Conservation (phyloP, 1,140 invertebrate genomes). For the Oreohelix idahoensis region DNA sequence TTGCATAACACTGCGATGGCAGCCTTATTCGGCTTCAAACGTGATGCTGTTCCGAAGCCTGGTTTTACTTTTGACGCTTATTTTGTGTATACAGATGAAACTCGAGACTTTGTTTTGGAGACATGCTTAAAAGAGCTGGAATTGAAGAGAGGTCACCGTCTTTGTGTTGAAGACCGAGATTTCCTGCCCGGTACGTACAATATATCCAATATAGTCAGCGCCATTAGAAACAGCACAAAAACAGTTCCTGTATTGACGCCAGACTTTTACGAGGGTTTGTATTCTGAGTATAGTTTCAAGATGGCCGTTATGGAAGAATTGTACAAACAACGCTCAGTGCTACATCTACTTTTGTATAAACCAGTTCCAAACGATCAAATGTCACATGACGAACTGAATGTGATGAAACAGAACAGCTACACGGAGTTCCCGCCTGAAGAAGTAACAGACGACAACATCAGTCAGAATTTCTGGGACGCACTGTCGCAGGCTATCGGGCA, state of each 20-base stretch:
- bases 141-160: constrained; percentile 19
- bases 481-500: background rate
- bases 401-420: background rate
- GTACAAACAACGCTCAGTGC: background rate
- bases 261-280: background rate
- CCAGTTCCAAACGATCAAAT: background rate
- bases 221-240: constrained; percentile 77
- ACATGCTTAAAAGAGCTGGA: constrained; percentile 44
- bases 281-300: background rate
- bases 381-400: background rate
- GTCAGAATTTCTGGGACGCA: background rate
- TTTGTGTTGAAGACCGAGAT: constrained; percentile 55
- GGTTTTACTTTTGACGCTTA: constrained; percentile 44
- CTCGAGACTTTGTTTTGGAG: constrained; percentile 37
- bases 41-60: no score
- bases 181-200: constrained; percentile 68
- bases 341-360: background rate
- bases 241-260: constrained; percentile 77
- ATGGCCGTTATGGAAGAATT: constrained; percentile 20
- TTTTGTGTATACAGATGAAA: constrained; percentile 43
- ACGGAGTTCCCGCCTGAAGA: background rate
- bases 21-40: background rate
- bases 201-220: constrained; percentile 77
- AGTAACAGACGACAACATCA: background rate
- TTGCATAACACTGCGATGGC: background rate